Conservation (phyloP, 1,140 invertebrate genomes). For the Venustaconcha ellipsiformis region DNA sequence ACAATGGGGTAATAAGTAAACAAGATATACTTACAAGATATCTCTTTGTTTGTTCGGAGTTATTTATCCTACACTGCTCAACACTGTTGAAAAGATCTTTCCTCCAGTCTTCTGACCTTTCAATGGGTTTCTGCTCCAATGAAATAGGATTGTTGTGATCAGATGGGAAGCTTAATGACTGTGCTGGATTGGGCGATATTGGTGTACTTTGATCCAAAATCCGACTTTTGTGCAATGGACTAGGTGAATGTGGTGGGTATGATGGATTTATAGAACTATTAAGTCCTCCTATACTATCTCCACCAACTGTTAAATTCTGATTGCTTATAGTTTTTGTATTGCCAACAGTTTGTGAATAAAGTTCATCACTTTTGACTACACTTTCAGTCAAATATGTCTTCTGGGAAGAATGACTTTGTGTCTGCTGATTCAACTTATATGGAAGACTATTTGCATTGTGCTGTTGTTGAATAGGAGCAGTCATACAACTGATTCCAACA, state of each 20-base stretch:
- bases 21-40: too few relatives aligned
- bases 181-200: slow-evolving; percentile 33
- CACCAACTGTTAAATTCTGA: too few relatives aligned
- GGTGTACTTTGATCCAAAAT: slow-evolving; percentile 59
- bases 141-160: slow-evolving; percentile 2
- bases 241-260: slow-evolving; percentile 45
- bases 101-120: background rate
- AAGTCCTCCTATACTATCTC: too few relatives aligned
- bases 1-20: too few relatives aligned
- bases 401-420: slow-evolving; percentile 18
- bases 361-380: slow-evolving; percentile 44
- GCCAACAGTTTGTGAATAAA: slow-evolving; percentile 34
- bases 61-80: too few relatives aligned
- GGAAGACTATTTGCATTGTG: slow-evolving; percentile 43
- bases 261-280: too few relatives aligned
- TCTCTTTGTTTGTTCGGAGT: too few relatives aligned
- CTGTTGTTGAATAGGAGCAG: slow-evolving; percentile 30
- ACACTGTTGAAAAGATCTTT: slow-evolving; percentile 14
- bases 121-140: background rate
- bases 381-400: slow-evolving; percentile 4
- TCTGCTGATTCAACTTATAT: slow-evolving; percentile 29
- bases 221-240: slow-evolving; percentile 46
- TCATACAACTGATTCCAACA: slow-evolving; percentile 4
- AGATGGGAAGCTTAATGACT: slow-evolving; percentile 9
- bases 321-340: background rate